A percentile compares a stretch with the other conserved stretches of the same genome.
phyloP scores from a whole-genome alignment of 2,113 vertebrate species.

The Poeciliopsis retropinna region DNA sequence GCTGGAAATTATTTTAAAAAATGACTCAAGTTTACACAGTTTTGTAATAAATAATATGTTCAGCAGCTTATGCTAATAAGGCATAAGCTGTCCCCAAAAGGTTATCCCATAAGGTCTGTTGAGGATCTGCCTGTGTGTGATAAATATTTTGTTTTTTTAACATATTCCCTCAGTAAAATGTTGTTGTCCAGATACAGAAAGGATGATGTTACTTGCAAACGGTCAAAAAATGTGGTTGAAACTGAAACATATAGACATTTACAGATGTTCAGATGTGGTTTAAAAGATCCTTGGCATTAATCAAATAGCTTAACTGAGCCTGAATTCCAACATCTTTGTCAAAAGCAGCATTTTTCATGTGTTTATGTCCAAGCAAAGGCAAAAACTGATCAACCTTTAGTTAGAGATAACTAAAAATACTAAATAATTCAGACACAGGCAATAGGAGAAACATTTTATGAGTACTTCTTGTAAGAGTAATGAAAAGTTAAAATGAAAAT shows the following conservation, averaged over 20 bases:
- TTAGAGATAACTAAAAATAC: not conserved
- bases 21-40: constrained; percentile 1
- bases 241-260: not conserved
- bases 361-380: too few relatives aligned
- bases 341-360: too few relatives aligned
- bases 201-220: not conserved
- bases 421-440: not conserved
- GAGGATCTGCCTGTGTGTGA: not conserved
- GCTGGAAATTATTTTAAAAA: not conserved
- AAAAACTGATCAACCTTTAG: too few relatives aligned
- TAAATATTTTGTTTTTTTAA: not conserved
- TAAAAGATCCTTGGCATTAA: too few relatives aligned
- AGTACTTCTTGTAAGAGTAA: not conserved
- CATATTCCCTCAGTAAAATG: not conserved
- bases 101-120: not conserved
- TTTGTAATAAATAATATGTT: not conserved
- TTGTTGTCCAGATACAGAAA: not conserved
- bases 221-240: not conserved
- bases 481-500: not conserved
- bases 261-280: not conserved
- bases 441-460: not conserved
- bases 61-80: not conserved
- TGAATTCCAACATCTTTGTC: too few relatives aligned
- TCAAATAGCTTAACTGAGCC: too few relatives aligned
- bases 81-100: not conserved